Percentiles rank a stretch among this genome's conserved stretches.
phyloP scores from a whole-genome alignment of 2,797 vertebrate genomes.

The Arctocebus calabarensis region DNA sequence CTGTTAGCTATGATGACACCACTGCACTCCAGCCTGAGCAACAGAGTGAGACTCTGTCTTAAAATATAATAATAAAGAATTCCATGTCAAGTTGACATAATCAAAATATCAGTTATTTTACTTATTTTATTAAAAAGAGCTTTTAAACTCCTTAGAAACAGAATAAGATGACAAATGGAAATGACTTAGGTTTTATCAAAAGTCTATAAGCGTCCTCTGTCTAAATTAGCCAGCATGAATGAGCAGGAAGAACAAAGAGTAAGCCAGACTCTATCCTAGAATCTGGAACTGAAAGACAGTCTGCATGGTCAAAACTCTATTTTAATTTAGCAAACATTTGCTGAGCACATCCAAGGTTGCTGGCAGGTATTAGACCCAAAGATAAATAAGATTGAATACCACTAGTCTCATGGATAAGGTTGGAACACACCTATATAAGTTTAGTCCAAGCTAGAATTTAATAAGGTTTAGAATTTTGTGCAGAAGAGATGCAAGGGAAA shows the following conservation, averaged over 20 bases:
- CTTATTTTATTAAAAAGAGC: background rate
- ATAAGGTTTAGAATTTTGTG: background rate
- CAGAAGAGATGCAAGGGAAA: background rate
- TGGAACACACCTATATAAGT: fast-evolving
- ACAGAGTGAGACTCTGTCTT: too few species aligned
- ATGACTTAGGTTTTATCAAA: background rate
- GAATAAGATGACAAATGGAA: background rate
- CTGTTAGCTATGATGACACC: too few species aligned
- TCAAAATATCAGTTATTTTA: background rate
- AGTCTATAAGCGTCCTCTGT: background rate
- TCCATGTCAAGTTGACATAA: background rate
- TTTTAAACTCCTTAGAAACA: background rate
- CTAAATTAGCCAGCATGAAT: fast-evolving
- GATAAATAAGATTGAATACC: background rate
- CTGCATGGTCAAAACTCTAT: background rate
- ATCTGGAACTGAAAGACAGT: background rate
- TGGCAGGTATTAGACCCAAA: background rate
- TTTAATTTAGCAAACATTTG: background rate
- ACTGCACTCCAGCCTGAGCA: too few species aligned
- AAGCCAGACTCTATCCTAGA: background rate
- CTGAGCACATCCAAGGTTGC: background rate
- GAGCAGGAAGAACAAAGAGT: background rate
- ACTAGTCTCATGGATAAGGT: background rate
- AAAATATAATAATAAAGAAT: too few species aligned
- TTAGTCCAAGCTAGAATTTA: background rate